Evolutionary conservation across 1,140 invertebrate genomes (phyloP).

Genomic region (Macrostomum lignano): DNA sequence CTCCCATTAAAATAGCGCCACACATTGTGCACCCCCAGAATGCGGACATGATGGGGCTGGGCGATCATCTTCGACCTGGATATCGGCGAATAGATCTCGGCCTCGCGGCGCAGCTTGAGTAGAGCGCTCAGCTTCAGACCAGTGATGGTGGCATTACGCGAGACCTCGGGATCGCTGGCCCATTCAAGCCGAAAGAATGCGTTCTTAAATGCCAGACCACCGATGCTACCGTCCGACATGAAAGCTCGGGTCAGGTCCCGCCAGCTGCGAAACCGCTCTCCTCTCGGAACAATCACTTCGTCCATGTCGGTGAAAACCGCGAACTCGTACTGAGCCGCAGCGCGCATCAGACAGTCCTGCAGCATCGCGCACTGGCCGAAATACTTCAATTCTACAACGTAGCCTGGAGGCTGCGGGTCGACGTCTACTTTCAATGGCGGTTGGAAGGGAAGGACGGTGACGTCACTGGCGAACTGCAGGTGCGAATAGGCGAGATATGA

Average conservation of each 20-base stretch:
- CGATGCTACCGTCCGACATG: not conserved
- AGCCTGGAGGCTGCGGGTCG: constrained; percentile 8
- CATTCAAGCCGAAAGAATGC: constrained; percentile 68
- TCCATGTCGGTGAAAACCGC: constrained; percentile 59
- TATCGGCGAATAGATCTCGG: not conserved
- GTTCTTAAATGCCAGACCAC: constrained; percentile 39
- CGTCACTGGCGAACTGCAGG: too few relatives aligned
- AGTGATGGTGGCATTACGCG: constrained; percentile 1
- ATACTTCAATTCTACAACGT: constrained; percentile 61
- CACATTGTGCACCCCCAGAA: constrained; percentile 5
- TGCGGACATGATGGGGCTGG: not conserved
- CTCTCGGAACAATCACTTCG: constrained; percentile 55
- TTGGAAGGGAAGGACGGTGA: constrained; percentile 52
- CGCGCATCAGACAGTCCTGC: constrained; percentile 68
- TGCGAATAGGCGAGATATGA: too few relatives aligned
- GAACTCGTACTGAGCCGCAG: constrained; percentile 49
- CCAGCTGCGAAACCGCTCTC: constrained; percentile 41
- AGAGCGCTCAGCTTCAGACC: constrained; percentile 4
- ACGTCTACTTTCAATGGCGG: constrained; percentile 37
- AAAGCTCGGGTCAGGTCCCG: constrained; percentile 7
- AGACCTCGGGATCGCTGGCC: constrained; percentile 34
- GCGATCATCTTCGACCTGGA: constrained; percentile 4
- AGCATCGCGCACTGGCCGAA: constrained; percentile 64
- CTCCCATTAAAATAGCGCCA: not conserved
- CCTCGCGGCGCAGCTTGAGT: constrained; percentile 4